Percentiles rank a stretch among this genome's conserved stretches.
Conservation (phyloP, 2,888 invertebrate species). For the Spisula subtruncata region DNA sequence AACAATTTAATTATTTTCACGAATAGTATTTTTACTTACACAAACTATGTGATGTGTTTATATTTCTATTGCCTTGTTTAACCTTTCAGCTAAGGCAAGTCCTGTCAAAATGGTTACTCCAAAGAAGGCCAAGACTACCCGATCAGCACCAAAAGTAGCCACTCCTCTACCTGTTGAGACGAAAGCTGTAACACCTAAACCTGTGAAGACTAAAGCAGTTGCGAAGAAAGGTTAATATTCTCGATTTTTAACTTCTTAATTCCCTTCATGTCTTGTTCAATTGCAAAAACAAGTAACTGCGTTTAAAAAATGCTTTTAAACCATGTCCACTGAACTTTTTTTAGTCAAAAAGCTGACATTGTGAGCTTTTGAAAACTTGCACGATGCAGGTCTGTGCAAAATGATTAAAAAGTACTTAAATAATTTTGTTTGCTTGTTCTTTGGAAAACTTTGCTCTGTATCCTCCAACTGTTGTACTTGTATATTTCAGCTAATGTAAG, state of each 20-base stretch:
- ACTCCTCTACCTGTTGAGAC: conserved; percentile 31
- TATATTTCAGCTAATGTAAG: background rate
- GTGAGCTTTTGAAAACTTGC: background rate
- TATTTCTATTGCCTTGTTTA: background rate
- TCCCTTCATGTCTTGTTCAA: too few relatives aligned
- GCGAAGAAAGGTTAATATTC: background rate
- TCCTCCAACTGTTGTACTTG: too few relatives aligned
- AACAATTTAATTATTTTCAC: too few relatives aligned
- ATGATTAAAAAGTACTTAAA: too few relatives aligned
- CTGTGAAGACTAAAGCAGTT: conserved; percentile 27
- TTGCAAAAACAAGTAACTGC: too few relatives aligned
- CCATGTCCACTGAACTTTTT: too few relatives aligned
- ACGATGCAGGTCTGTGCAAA: background rate
- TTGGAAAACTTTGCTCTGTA: too few relatives aligned
- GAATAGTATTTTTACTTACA: too few relatives aligned
- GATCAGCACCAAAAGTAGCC: conserved; percentile 48
- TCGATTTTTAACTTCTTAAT: background rate
- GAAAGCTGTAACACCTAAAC: conserved; percentile 51
- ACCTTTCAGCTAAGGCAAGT: conserved; percentile 6
- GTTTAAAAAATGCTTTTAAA: too few relatives aligned
- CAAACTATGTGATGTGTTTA: too few relatives aligned
- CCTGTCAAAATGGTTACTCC: conserved; percentile 12
- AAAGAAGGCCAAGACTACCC: conserved; percentile 25
- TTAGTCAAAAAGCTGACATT: background rate
- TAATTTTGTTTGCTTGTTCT: too few relatives aligned